phyloP scores from a whole-genome alignment of 2,113 vertebrate genomes.

The Sylvia atricapilla region DNA sequence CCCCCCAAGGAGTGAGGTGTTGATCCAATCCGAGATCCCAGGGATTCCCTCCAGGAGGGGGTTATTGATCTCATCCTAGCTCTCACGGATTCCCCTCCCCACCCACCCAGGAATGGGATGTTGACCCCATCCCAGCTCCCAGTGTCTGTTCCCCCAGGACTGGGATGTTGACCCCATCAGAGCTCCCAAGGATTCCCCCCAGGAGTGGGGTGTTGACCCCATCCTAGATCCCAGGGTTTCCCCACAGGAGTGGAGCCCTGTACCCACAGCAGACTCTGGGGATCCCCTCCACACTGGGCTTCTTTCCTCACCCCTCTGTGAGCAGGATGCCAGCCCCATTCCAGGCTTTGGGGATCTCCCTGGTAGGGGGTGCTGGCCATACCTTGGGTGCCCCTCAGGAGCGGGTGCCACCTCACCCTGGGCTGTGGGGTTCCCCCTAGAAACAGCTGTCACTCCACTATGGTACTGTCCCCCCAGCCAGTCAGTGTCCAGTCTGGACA shows the following conservation, averaged over 20 bases:
- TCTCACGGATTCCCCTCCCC: neutral
- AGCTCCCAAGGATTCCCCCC: neutral
- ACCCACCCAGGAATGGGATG: fast-evolving
- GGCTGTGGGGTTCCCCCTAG: neutral
- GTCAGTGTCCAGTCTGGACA: neutral
- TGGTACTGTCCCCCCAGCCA: fast-evolving
- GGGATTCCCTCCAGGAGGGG: neutral
- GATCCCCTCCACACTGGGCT: neutral
- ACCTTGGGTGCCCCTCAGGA: neutral
- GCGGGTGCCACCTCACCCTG: neutral
- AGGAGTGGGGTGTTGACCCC: neutral
- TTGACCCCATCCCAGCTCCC: neutral
- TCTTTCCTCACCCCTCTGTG: neutral
- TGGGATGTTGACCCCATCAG: neutral
- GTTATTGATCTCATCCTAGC: neutral
- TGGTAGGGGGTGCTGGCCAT: neutral
- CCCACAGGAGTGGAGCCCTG: too few relatives aligned
- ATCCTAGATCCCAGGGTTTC: neutral
- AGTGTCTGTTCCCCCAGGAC: neutral
- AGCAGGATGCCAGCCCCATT: neutral
- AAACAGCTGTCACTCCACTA: neutral
- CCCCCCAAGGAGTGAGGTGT: neutral
- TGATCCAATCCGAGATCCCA: too few relatives aligned
- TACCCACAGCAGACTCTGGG: neutral
- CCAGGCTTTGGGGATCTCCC: neutral